A percentile compares a stretch with the other conserved stretches of the same genome.
Conservation (phyloP, 2,797 vertebrate genomes). For the Carduelis carduelis region DNA sequence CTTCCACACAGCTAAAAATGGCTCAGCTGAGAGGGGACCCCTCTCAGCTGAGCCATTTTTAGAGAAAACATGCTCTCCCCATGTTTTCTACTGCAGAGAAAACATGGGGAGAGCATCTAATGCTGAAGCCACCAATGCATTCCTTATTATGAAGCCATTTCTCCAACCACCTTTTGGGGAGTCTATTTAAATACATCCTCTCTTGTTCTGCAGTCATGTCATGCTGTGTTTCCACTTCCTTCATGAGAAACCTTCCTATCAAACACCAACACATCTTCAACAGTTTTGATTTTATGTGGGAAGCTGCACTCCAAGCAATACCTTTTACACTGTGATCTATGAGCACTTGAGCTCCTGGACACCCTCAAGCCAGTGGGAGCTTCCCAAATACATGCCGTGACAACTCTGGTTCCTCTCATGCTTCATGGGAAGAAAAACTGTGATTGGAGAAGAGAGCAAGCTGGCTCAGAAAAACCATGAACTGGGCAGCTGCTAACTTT, state of each 20-base stretch:
- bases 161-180: not conserved
- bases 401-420: not conserved
- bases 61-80: too few relatives aligned
- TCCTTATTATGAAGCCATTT: not conserved
- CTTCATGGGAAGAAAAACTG: not conserved
- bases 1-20: not conserved
- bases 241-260: not conserved
- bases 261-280: not conserved
- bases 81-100: not conserved
- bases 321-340: not conserved
- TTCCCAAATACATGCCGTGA: not conserved
- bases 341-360: not conserved
- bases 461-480: not conserved
- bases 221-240: not conserved
- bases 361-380: not conserved
- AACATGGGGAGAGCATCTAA: not conserved
- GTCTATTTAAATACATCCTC: not conserved
- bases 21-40: not conserved
- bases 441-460: accelerated
- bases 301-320: not conserved
- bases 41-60: too few relatives aligned
- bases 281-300: not conserved
- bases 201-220: not conserved
- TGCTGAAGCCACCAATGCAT: not conserved
- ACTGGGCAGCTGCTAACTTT: not conserved